phyloP scores from a whole-genome alignment of 2,113 vertebrate species.

The Crotophaga sulcirostris region DNA sequence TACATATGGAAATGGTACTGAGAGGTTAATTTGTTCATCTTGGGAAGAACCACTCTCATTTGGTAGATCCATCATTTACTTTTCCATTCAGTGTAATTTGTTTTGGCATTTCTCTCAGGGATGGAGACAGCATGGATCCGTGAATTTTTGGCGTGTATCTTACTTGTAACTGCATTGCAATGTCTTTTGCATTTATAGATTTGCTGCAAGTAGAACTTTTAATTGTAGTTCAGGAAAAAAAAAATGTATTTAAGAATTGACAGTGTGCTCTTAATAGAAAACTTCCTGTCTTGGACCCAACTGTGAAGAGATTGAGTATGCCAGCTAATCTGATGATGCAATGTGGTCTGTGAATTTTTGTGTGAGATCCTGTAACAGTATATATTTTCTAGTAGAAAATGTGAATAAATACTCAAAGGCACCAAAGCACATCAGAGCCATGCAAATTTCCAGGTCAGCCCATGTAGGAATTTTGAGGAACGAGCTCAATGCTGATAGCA shows the following conservation, averaged over 20 bases:
- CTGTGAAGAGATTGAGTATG: background rate
- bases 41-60: background rate
- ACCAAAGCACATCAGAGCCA: background rate
- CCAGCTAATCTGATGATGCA: background rate
- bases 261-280: background rate
- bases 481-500: background rate
- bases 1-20: background rate
- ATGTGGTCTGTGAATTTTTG: background rate
- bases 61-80: background rate
- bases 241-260: background rate
- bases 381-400: background rate
- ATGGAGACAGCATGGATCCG: background rate
- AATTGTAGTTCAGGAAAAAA: background rate
- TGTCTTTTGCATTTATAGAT: background rate
- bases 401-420: background rate
- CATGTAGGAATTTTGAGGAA: background rate
- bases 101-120: background rate
- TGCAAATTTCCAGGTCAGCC: background rate
- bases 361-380: background rate
- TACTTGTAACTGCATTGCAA: background rate
- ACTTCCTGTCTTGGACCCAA: background rate
- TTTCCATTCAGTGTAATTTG: background rate
- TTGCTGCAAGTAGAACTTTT: background rate
- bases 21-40: conserved; percentile 15
- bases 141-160: background rate